These are phyloP conservation scores for Ptilorrhoa leucosticta DNA, from an alignment of 2,113 vertebrate species.

Conservation along the genomic window DNA sequence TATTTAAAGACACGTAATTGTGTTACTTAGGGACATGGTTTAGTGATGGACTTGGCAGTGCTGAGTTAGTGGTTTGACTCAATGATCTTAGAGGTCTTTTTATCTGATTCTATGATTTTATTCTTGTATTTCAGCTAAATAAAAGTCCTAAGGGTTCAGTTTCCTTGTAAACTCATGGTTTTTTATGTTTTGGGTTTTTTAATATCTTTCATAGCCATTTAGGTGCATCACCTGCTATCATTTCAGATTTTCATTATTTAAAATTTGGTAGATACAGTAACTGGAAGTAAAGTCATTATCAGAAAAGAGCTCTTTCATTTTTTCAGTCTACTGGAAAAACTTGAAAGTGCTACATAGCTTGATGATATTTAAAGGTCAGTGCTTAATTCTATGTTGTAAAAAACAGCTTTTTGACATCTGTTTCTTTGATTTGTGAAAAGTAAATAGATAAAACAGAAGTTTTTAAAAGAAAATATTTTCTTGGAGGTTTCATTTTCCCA, in stretches of 20 bases:
- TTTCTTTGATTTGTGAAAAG: neutral
- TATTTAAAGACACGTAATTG: neutral
- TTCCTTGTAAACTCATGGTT: neutral
- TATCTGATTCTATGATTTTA: neutral
- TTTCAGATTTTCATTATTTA: neutral
- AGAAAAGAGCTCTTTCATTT: neutral
- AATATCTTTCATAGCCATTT: neutral
- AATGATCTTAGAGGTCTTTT: neutral
- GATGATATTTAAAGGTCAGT: neutral
- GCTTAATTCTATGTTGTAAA: neutral
- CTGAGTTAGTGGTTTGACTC: neutral
- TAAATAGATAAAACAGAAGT: neutral
- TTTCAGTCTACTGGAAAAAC: neutral
- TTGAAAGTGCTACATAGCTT: neutral
- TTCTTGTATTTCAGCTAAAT: neutral
- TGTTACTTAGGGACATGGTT: neutral
- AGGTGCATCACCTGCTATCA: neutral
- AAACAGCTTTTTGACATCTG: neutral
- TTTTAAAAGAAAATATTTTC: neutral
- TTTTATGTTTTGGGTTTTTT: fast-evolving
- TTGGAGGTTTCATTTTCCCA: neutral
- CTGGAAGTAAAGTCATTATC: neutral
- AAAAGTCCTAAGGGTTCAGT: neutral
- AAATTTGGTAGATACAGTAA: neutral
- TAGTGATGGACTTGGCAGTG: neutral